Percentiles rank a stretch among this genome's conserved stretches.
phyloP scores from a whole-genome alignment of 2,797 vertebrate species.

The Macroramphosus scolopax region DNA sequence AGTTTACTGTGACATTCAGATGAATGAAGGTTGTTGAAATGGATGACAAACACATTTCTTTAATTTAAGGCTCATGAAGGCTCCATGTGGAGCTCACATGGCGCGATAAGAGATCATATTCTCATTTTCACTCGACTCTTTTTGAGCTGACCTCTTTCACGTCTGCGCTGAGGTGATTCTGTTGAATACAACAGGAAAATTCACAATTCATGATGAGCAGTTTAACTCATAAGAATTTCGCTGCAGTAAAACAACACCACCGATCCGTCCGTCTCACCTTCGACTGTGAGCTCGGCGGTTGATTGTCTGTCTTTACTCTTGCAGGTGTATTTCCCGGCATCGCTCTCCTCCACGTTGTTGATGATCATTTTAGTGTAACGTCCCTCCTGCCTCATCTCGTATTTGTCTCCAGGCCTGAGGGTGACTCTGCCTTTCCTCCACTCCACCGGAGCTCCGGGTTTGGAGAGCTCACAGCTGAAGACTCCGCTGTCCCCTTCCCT shows the following conservation, averaged over 20 bases:
- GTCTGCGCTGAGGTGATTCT: constrained; percentile 54
- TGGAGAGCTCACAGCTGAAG: constrained; percentile 86
- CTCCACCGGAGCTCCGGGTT: constrained; percentile 74
- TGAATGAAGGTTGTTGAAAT: constrained; percentile 1
- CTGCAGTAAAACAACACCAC: too few relatives aligned
- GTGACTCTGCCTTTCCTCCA: constrained; percentile 86
- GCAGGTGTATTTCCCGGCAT: constrained; percentile 87
- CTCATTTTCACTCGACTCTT: too few relatives aligned
- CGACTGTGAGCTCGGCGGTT: constrained; percentile 80
- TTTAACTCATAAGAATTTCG: too few relatives aligned
- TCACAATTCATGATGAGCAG: not conserved
- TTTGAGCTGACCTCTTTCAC: constrained; percentile 62
- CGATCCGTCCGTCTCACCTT: constrained; percentile 74
- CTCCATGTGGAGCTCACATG: constrained; percentile 41
- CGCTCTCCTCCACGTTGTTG: constrained; percentile 77
- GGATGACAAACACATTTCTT: constrained; percentile 15
- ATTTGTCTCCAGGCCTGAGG: constrained; percentile 85
- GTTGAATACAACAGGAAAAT: constrained; percentile 44
- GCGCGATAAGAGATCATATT: too few relatives aligned
- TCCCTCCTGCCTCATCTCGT: constrained; percentile 83
- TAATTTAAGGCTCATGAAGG: too few relatives aligned
- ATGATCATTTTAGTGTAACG: constrained; percentile 76
- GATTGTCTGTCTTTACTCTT: constrained; percentile 83
- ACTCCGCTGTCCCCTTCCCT: constrained; percentile 78
- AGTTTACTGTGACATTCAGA: too few relatives aligned